Base-by-base conservation (phyloP, 2,797 vertebrate species). In the Labeo calbasu region DNA sequence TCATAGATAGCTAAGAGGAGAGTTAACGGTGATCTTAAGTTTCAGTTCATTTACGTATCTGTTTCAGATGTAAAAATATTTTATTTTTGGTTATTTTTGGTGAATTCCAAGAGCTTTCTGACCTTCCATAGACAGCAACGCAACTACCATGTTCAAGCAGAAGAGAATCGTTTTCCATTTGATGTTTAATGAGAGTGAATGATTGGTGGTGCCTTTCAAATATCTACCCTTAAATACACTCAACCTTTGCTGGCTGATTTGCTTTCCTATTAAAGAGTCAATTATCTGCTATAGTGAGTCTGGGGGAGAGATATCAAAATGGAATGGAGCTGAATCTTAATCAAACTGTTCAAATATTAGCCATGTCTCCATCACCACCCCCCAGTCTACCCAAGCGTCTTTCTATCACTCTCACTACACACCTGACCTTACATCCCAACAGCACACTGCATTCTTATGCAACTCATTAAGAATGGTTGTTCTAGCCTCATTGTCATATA, bases 201-300 rank as follows among this genome's bases (percentile, higher is more conserved):
- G 70, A 55, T 65, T 53, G 51, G 61, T 40, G 12, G 61, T 69
- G 40, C 59, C 11, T n/a, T 65, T 43, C 15, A n/a, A 57, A 68
- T 46, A 53, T 32, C 28, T 23, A n/a, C 32, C 19, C 23, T 82
- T 68, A 46, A 68, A 57, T 68, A 14, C 21, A 70, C 8, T 5
- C 1, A 25, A 36, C 53, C 25, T 70, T 71, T 57, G 14, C 23
- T 57, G 59, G 15, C 12, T 73, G 13, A n/a, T 59, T 78, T 51
- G 32, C 66, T 80, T 80, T 65, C 40, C 13, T 48, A 77, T 77
- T 77, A 59, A 70, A 68, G 21, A 59, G 57, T 36, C 50, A 68
- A 86, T 83, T 85, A 83, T 85, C 71, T 86, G 84, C 82, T 78
- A 73, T 50, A 32, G 82, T 82, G 82, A 71, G 76, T 40, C 65